These are phyloP conservation scores for Eurosta solidaginis DNA, from an alignment of 1,140 invertebrate species.

Conservation along the genomic window DNA sequence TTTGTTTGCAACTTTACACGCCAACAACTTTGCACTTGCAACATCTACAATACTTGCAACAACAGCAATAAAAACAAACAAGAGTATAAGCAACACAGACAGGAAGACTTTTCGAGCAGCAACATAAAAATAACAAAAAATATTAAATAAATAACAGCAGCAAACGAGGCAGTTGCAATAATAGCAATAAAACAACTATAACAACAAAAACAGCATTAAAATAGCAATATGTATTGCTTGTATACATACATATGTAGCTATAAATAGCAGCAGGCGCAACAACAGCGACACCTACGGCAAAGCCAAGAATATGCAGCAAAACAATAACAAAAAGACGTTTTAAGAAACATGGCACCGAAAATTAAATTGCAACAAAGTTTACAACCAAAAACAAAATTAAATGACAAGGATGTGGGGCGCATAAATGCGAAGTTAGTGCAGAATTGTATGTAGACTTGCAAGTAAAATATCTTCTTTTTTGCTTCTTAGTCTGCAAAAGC, in stretches of 20 bases:
- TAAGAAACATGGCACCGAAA: not conserved
- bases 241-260: too few species aligned
- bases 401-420: too few species aligned
- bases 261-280: not conserved
- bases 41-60: not conserved
- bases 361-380: slow-evolving; percentile 24
- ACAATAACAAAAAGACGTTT: not conserved
- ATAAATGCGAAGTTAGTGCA: too few species aligned
- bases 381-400: not conserved
- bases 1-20: slow-evolving; percentile 24
- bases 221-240: not conserved
- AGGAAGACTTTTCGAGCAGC: not conserved
- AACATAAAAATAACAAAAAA: slow-evolving; percentile 8
- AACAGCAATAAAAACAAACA: not conserved
- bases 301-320: not conserved
- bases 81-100: not conserved
- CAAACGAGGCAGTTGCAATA: not conserved
- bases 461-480: too few species aligned
- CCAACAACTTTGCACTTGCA: slow-evolving; percentile 5
- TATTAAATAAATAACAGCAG: slow-evolving; percentile 10
- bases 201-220: not conserved
- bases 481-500: too few species aligned
- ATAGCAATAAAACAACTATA: not conserved
- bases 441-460: too few species aligned
- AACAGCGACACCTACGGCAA: not conserved